A percentile compares a stretch with the other conserved stretches of the same genome.
phyloP scores from a whole-genome alignment of 2,797 vertebrate species.

The Typhlichthys eigenmanni region DNA sequence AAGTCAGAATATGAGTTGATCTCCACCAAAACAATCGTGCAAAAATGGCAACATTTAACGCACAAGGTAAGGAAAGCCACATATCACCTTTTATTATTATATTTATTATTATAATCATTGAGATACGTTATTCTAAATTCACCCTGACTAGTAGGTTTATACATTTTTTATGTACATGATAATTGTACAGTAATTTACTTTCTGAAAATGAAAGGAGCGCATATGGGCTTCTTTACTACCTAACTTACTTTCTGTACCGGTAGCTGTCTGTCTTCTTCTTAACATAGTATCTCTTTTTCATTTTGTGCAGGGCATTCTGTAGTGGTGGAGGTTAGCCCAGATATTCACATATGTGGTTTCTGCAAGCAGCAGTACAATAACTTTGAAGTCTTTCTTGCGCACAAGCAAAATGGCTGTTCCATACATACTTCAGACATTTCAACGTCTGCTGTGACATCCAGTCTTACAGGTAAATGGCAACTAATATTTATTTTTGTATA shows the following conservation, averaged over 20 bases:
- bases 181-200: no score
- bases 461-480: conserved; percentile 80
- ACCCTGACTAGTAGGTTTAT: no score
- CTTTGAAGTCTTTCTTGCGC: conserved; percentile 89
- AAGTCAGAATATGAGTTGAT: conserved; percentile 47
- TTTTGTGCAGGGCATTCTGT: conserved; percentile 73
- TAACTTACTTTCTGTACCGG: no score
- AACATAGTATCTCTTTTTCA: conserved; percentile 5
- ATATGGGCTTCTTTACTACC: neutral
- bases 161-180: no score
- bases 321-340: conserved; percentile 89
- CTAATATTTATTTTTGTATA: no score
- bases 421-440: conserved; percentile 70
- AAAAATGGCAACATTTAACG: conserved; percentile 75
- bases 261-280: neutral
- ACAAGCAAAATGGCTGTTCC: conserved; percentile 92
- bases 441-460: conserved; percentile 68
- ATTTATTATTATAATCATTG: neutral
- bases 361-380: conserved; percentile 97
- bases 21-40: conserved; percentile 25
- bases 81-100: neutral
- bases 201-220: neutral
- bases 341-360: conserved; percentile 96
- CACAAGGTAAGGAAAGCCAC: conserved; percentile 64
- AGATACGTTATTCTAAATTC: neutral